Percentiles rank a stretch among this genome's conserved stretches.
phyloP scores from a whole-genome alignment of 2,797 vertebrate species.

The Vespertilio murinus region DNA sequence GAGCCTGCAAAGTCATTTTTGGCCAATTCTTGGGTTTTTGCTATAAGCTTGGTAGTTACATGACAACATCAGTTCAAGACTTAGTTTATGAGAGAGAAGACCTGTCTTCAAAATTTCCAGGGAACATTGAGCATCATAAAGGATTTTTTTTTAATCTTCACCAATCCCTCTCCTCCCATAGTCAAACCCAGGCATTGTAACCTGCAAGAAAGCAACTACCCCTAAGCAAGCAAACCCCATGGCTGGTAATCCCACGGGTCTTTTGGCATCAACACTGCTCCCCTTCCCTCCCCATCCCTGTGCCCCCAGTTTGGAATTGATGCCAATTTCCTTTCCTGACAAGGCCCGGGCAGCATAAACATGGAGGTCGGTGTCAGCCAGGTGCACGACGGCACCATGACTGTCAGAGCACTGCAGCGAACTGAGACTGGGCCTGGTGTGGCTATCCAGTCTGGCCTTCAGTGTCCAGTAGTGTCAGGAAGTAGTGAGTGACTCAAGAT shows the following conservation, averaged over 20 bases:
- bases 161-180: neutral
- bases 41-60: neutral
- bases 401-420: neutral
- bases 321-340: constrained; percentile 40
- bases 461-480: constrained; percentile 16
- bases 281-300: neutral
- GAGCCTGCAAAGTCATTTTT: constrained; percentile 34
- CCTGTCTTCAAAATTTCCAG: neutral
- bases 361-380: constrained; percentile 54
- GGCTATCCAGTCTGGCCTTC: neutral
- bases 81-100: constrained; percentile 7
- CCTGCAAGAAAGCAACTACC: constrained; percentile 38
- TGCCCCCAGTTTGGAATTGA: neutral
- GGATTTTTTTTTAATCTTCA: neutral
- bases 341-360: neutral
- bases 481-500: neutral
- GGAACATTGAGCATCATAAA: neutral
- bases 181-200: neutral
- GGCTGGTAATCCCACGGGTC: constrained; percentile 63
- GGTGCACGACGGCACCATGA: neutral
- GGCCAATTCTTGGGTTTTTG: constrained; percentile 26
- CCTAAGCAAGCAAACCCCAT: constrained; percentile 54
- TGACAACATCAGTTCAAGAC: neutral
- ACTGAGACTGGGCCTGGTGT: neutral
- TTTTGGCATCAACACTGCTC: constrained; percentile 73